phyloP scores from a whole-genome alignment of 1,140 invertebrate species.

The Rhizoglyphus robini region DNA sequence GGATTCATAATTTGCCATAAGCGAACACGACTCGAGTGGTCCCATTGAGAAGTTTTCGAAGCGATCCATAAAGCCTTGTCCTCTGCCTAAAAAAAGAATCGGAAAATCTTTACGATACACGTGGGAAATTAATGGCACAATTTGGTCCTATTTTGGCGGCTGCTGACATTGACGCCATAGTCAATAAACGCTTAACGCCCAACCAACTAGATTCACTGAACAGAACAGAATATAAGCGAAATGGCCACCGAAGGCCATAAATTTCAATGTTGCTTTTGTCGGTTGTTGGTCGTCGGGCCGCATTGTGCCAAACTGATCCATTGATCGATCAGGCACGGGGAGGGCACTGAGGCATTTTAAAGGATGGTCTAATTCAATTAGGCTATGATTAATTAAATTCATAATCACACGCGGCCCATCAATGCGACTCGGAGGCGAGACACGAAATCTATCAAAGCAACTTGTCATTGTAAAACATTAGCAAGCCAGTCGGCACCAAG shows the following conservation, averaged over 20 bases:
- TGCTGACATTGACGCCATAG: conserved; percentile 7
- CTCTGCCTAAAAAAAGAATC: background rate
- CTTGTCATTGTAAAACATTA: no score
- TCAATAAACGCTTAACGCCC: background rate
- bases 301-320: background rate
- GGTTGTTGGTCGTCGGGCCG: background rate
- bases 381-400: no score
- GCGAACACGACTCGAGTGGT: background rate
- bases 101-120: conserved; percentile 10
- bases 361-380: no score
- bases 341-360: no score
- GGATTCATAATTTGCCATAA: background rate
- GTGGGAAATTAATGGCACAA: conserved; percentile 8
- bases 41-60: background rate
- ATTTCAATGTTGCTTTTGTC: background rate
- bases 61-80: background rate
- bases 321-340: no score
- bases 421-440: no score
- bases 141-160: background rate
- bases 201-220: background rate
- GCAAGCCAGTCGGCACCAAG: no score
- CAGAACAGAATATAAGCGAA: background rate
- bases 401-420: no score
- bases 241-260: background rate
- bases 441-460: no score